These are phyloP conservation scores for Pecten maximus DNA, from an alignment of 2,888 invertebrate genomes.

Conservation along the genomic window DNA sequence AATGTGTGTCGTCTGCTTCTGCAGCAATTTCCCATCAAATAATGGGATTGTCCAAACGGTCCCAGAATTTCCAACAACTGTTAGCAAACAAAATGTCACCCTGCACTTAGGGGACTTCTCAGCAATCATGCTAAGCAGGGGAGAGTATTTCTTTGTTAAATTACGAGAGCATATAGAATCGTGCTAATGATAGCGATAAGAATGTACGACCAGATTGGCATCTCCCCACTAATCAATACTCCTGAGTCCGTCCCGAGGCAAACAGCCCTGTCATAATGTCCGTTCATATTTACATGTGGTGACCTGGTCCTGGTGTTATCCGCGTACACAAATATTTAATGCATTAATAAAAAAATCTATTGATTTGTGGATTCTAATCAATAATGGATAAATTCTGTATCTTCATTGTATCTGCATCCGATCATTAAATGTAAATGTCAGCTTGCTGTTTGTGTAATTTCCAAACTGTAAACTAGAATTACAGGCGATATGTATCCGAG, in stretches of 20 bases:
- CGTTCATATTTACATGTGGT: slow-evolving; percentile 13
- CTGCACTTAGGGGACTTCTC: not conserved
- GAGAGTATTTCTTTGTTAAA: slow-evolving; percentile 33
- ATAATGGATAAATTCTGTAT: not conserved
- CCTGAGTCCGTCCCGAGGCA: not conserved
- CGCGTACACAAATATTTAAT: slow-evolving; percentile 30
- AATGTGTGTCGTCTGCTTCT: slow-evolving; percentile 7
- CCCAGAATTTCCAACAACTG: slow-evolving; percentile 17
- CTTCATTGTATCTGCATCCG: not conserved
- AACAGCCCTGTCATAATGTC: slow-evolving; percentile 30
- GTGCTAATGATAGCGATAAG: slow-evolving; percentile 27
- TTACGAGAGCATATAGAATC: slow-evolving; percentile 10
- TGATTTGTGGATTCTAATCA: not conserved
- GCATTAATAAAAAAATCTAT: slow-evolving; percentile 26
- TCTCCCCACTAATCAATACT: not conserved
- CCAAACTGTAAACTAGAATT: not conserved
- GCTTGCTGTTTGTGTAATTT: not conserved
- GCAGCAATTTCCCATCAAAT: not conserved
- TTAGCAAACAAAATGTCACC: slow-evolving; percentile 8
- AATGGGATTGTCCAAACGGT: not conserved
- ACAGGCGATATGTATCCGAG: not conserved
- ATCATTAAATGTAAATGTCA: not conserved
- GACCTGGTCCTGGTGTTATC: not conserved
- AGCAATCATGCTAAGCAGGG: not conserved
- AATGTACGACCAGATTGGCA: slow-evolving; percentile 23